Evolutionary conservation across 2,113 vertebrate species (phyloP).

Genomic region (Ceyx melanurus): DNA sequence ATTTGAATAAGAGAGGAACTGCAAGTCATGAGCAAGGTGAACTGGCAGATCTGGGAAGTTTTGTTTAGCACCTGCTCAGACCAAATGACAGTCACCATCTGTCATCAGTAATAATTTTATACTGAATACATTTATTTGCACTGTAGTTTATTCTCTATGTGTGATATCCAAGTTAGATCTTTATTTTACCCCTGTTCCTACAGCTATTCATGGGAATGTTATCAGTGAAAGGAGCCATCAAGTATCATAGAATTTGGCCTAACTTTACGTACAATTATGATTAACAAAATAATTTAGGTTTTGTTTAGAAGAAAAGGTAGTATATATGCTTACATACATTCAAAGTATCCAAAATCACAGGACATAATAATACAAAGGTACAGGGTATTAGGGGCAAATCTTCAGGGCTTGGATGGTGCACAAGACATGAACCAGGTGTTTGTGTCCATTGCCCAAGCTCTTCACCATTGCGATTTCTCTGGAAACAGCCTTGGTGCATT

Average conservation of each 20-base stretch:
- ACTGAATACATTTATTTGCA: background rate
- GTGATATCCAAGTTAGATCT: background rate
- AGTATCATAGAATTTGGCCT: background rate
- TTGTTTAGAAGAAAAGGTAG: background rate
- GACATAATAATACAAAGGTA: background rate
- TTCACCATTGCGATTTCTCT: background rate
- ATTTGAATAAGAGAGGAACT: background rate
- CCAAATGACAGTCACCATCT: background rate
- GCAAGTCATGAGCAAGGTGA: background rate
- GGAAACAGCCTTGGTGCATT: background rate
- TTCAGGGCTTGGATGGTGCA: background rate
- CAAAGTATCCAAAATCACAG: background rate
- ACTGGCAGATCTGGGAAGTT: background rate
- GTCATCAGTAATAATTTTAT: background rate
- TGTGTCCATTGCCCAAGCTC: fast-evolving
- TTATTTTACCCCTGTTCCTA: background rate
- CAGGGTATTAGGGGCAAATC: background rate
- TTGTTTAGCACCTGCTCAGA: background rate
- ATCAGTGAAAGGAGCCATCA: background rate
- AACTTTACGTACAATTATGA: background rate
- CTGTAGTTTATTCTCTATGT: background rate
- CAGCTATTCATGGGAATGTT: background rate
- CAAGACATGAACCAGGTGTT: fast-evolving
- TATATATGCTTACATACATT: background rate
- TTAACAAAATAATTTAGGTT: background rate